Conservation (phyloP, 1,140 invertebrate genomes). For the Ptiloglossa arizonensis region DNA sequence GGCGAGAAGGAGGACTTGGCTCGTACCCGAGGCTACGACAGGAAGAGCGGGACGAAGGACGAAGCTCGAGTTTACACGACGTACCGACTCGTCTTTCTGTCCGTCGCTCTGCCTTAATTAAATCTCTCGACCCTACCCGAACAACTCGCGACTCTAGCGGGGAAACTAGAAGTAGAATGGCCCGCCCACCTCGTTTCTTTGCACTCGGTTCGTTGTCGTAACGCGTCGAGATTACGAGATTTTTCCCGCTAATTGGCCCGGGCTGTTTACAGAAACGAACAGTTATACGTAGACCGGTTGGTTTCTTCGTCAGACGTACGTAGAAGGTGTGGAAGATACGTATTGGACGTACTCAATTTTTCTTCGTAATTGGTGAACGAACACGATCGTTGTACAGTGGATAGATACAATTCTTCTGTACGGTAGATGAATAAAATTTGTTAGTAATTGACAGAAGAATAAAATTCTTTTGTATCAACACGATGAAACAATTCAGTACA, state of each 20-base stretch:
- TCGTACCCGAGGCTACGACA: slow-evolving; percentile 56
- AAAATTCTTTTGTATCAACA: no score
- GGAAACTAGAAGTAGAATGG: slow-evolving; percentile 53
- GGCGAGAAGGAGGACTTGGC: slow-evolving; percentile 55
- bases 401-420: no score
- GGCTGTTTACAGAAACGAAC: neutral
- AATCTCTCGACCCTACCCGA: slow-evolving; percentile 70
- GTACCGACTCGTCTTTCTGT: slow-evolving; percentile 66
- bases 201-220: slow-evolving; percentile 47
- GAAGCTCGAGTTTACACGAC: slow-evolving; percentile 66
- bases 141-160: slow-evolving; percentile 50
- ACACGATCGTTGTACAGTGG: no score
- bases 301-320: no score
- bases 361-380: no score
- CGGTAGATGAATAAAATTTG: no score
- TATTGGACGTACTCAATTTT: no score
- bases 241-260: slow-evolving; percentile 40
- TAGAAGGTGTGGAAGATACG: no score
- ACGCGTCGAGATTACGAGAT: slow-evolving; percentile 19
- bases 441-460: no score
- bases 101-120: slow-evolving; percentile 70
- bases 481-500: no score
- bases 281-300: no score
- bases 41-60: slow-evolving; percentile 37
- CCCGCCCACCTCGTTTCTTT: slow-evolving; percentile 21